These are phyloP conservation scores for Stegostoma tigrinum DNA, from an alignment of 2,113 vertebrate genomes.

Conservation along the genomic window DNA sequence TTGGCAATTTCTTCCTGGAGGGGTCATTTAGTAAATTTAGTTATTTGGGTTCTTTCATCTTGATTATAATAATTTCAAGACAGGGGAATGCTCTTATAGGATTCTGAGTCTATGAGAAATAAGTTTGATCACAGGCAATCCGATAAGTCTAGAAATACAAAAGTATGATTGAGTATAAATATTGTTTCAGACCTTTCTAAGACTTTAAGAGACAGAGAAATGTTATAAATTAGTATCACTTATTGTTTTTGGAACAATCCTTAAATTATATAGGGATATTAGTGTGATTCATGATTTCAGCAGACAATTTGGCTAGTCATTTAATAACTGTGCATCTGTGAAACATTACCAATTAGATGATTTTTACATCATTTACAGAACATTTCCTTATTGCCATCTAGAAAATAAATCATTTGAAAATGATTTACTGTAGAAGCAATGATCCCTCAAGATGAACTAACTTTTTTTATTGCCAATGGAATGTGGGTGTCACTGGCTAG, in stretches of 20 bases:
- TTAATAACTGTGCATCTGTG: conserved; percentile 12
- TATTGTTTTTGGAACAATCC: not conserved
- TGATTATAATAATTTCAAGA: too few species aligned
- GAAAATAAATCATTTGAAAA: conserved; percentile 11
- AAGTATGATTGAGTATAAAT: not conserved
- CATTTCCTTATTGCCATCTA: not conserved
- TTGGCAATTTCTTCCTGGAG: too few species aligned
- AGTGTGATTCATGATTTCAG: not conserved
- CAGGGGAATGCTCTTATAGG: too few species aligned
- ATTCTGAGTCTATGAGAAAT: too few species aligned
- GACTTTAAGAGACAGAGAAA: not conserved
- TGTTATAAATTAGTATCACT: not conserved
- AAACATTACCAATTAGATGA: conserved; percentile 3
- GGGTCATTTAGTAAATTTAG: too few species aligned
- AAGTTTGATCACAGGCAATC: too few species aligned
- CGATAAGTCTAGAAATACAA: not conserved
- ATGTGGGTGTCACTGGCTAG: not conserved
- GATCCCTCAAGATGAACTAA: not conserved
- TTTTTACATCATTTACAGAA: not conserved
- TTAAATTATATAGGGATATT: not conserved
- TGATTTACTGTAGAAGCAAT: not conserved
- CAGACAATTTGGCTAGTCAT: not conserved
- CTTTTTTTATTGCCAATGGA: not conserved
- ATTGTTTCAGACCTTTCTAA: not conserved
- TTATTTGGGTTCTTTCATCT: too few species aligned